Evolutionary conservation across 2,113 vertebrate species (phyloP).

Genomic region (Pedionomus torquatus): DNA sequence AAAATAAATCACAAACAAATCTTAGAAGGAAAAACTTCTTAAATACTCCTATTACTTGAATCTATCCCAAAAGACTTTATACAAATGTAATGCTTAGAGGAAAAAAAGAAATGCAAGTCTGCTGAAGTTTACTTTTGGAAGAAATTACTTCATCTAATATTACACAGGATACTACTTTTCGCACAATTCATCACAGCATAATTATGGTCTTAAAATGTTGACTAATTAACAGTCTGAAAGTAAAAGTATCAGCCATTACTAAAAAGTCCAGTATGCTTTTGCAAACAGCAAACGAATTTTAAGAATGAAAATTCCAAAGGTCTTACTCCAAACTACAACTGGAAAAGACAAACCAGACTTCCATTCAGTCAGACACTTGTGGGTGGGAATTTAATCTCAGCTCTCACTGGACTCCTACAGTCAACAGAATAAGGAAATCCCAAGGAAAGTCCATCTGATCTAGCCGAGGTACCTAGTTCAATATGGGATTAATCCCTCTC

Average conservation of each 20-base stretch:
- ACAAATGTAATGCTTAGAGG: not conserved
- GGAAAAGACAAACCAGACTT: not conserved
- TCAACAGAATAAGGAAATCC: not conserved
- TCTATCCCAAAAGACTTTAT: not conserved
- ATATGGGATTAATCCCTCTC: not conserved
- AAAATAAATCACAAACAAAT: not conserved
- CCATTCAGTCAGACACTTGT: not conserved
- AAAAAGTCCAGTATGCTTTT: not conserved
- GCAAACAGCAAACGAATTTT: not conserved
- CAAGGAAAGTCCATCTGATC: not conserved
- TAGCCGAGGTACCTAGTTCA: not conserved
- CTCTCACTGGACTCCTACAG: not conserved
- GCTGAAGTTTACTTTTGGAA: not conserved
- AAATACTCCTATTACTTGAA: conserved; percentile 6
- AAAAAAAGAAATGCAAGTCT: conserved; percentile 9
- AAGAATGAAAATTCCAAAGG: not conserved
- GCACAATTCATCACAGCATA: not conserved
- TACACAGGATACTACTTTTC: not conserved
- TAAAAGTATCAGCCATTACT: not conserved
- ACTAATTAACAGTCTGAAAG: not conserved
- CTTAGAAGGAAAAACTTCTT: not conserved
- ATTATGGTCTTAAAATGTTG: not conserved
- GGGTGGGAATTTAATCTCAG: not conserved
- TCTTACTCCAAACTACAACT: not conserved
- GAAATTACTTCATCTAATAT: not conserved